Evolutionary conservation across 2,113 vertebrate species (phyloP).

Genomic region (Zeus faber): DNA sequence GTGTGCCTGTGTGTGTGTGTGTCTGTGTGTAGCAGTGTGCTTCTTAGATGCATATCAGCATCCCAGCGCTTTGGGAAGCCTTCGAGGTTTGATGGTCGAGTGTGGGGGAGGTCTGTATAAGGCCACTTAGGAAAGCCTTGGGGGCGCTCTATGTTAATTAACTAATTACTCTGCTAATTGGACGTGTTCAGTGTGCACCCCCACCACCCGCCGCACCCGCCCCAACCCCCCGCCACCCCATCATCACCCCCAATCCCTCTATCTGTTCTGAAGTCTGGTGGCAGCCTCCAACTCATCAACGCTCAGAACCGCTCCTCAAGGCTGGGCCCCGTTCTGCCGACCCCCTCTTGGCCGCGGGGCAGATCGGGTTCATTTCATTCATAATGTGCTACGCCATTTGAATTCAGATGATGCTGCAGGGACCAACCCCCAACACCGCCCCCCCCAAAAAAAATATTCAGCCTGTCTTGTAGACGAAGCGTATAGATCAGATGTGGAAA

Average conservation of each 20-base stretch:
- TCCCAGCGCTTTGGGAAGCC: too few species aligned
- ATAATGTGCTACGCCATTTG: too few species aligned
- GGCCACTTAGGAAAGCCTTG: conserved; percentile 47
- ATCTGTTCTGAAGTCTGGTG: conserved; percentile 18
- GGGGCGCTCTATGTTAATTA: conserved; percentile 67
- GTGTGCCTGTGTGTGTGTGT: conserved; percentile 16
- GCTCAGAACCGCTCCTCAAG: background rate
- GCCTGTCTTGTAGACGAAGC: too few species aligned
- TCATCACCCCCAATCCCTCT: conserved; percentile 6
- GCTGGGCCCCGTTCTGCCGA: background rate
- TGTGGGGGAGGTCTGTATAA: conserved; percentile 38
- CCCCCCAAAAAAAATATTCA: too few species aligned
- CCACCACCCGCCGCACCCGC: conserved; percentile 5
- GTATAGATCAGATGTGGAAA: too few species aligned
- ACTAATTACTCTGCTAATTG: conserved; percentile 77
- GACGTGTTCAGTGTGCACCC: conserved; percentile 46
- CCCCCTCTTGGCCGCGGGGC: too few species aligned
- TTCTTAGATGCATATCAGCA: too few species aligned
- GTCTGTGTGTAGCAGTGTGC: conserved; percentile 33
- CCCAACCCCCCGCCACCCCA: background rate
- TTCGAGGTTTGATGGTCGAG: conserved; percentile 32
- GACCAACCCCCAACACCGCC: too few species aligned
- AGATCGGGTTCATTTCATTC: too few species aligned
- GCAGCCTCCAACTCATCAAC: conserved; percentile 21
- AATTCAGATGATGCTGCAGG: too few species aligned